Evolutionary conservation across 2,113 vertebrate genomes (phyloP).

Genomic region (Dicentrarchus labrax): DNA sequence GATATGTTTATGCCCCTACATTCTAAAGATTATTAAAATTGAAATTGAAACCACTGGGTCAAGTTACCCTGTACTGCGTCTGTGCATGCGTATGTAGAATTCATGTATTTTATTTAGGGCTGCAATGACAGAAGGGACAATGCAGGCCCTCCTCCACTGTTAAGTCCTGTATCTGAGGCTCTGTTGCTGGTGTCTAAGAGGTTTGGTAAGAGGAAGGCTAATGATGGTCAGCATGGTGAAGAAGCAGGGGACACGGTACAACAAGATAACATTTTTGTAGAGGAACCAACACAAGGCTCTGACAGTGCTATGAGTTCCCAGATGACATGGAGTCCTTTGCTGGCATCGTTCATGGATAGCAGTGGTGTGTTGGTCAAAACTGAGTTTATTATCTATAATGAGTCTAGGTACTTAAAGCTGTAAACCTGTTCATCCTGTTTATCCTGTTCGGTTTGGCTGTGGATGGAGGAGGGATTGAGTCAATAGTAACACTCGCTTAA

Average conservation of each 20-base stretch:
- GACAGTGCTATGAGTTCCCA: not conserved
- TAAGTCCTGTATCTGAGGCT: not conserved
- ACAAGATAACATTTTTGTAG: not conserved
- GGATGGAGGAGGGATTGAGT: not conserved
- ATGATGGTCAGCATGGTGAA: not conserved
- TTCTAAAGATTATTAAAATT: too few relatives aligned
- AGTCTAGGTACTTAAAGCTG: not conserved
- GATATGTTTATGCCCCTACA: too few relatives aligned
- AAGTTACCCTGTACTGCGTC: too few relatives aligned
- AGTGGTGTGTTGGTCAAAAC: not conserved
- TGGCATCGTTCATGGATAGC: not conserved
- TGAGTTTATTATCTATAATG: not conserved
- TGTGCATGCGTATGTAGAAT: not conserved
- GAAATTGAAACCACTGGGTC: too few relatives aligned
- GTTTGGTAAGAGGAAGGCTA: not conserved
- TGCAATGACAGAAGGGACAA: not conserved
- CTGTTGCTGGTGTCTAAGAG: not conserved
- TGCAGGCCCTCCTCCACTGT: not conserved
- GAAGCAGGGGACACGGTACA: not conserved
- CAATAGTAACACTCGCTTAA: not conserved
- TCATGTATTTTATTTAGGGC: not conserved
- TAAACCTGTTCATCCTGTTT: not conserved
- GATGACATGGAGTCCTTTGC: not conserved
- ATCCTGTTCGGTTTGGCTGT: not conserved
- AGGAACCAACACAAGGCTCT: not conserved